Evolutionary conservation across 2,113 vertebrate genomes (phyloP), one percentile per base, ranked within the genome.

Genomic region (Haemorhous mexicanus): DNA sequence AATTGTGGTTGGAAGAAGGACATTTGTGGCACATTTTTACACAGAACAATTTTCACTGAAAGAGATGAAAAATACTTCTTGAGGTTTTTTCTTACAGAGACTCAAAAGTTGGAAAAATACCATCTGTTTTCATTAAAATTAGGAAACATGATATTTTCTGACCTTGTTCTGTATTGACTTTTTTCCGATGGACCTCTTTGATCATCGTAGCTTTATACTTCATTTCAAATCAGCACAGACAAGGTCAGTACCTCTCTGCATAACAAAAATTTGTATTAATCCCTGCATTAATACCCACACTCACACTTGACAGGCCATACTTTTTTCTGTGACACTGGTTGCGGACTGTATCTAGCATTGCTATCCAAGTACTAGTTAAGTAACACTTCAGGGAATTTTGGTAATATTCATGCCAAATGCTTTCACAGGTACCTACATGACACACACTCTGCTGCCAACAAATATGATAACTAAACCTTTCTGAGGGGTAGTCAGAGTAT

Each of bases 71-170:
- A 95, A 70, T 5, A 49, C 46, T 23, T 58, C 3, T 20, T 64
- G 39, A 5, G 0, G 0, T 4, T 33, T 58, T 74, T 75, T 61
- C 41, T 78, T 73, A 13, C 33, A 69, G 39, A 49, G 16, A 76
- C 37, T 84, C n/a, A 72, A 64, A 73, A 82, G 47, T 11, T 73
- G 46, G 50, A 37, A 86, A 95, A 95, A 70, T n/a, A 43, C 44
- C 52, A 84, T 75, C 87, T 79, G 79, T 76, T 93, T 95, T 74
- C 74, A 47, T 68, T 84, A 75, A 70, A 93, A 87, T 69, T 55
- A 85, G 63, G 35, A 88, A 63, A 70, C 7, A 32, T 18, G 5
- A 0, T 64, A 30, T 90, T 92, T 91, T 90, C 79, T 83, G 67
- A 80, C 59, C 79, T 80, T 0, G 1, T 33, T 90, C 41, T 50